Evolutionary conservation across 2,888 invertebrate species (phyloP).

Genomic region (Saturnia japonica): DNA sequence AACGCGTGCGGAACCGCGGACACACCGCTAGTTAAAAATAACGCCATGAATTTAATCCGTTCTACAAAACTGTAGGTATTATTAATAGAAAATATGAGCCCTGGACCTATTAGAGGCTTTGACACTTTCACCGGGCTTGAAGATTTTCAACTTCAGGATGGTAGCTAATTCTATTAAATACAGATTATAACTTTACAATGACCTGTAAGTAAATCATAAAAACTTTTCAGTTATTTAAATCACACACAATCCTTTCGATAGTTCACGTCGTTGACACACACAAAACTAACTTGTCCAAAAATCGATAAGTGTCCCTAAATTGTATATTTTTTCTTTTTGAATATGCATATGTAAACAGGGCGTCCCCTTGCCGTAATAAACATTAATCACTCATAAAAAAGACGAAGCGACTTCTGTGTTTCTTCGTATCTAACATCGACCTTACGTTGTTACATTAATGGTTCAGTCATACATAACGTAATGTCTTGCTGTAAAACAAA

Average conservation of each 20-base stretch:
- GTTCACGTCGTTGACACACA: not conserved
- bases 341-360: slow-evolving; percentile 63
- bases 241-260: not conserved
- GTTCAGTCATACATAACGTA: slow-evolving; percentile 14
- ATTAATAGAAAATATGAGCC: too few relatives aligned
- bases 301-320: slow-evolving; percentile 16
- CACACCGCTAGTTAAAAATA: too few relatives aligned
- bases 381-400: slow-evolving; percentile 81
- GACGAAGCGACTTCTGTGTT: slow-evolving; percentile 69
- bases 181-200: too few relatives aligned
- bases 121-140: too few relatives aligned
- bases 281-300: slow-evolving; percentile 8
- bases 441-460: slow-evolving; percentile 58
- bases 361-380: slow-evolving; percentile 48
- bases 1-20: too few relatives aligned
- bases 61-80: too few relatives aligned
- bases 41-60: too few relatives aligned
- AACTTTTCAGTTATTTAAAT: not conserved
- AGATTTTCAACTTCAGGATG: too few relatives aligned
- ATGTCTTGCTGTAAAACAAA: not conserved
- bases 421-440: slow-evolving; percentile 70
- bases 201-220: not conserved
- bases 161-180: too few relatives aligned
- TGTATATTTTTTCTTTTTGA: slow-evolving; percentile 44
- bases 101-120: too few relatives aligned